Evolutionary conservation across 2,113 vertebrate species (phyloP).

Genomic region (Microcebus jonahi): DNA sequence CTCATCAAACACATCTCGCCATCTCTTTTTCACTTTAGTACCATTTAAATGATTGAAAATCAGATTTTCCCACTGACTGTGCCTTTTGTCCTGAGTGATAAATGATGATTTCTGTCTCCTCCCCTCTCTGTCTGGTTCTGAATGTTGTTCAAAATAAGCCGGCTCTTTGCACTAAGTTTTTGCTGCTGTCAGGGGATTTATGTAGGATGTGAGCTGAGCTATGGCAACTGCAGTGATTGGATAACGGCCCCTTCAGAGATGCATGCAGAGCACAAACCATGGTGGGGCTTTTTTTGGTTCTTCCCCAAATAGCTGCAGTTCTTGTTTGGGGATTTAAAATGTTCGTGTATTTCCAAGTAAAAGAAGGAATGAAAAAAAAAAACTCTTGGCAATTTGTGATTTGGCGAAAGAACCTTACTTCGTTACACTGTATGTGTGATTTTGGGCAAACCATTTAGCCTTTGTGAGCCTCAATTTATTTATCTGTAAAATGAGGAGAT

Average conservation of each 20-base stretch:
- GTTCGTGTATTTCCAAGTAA: constrained; percentile 52
- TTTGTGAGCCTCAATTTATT: constrained; percentile 30
- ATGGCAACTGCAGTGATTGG: constrained; percentile 59
- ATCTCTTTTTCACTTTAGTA: constrained; percentile 69
- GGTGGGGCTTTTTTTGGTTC: constrained; percentile 53
- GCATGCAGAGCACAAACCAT: constrained; percentile 22
- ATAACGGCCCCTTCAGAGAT: constrained; percentile 55
- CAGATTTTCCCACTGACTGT: constrained; percentile 68
- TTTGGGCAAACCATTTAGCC: constrained; percentile 26
- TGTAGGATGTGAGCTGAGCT: constrained; percentile 73
- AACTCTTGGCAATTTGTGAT: constrained; percentile 33
- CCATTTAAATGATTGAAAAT: constrained; percentile 73
- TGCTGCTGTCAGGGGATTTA: constrained; percentile 71
- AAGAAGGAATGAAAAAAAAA: constrained; percentile 33
- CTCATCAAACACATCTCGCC: constrained; percentile 28
- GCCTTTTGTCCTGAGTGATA: constrained; percentile 66
- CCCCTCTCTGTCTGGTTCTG: constrained; percentile 63
- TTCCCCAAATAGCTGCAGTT: constrained; percentile 70
- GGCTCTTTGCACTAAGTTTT: constrained; percentile 37
- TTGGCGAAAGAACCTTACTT: constrained; percentile 56
- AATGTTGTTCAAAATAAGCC: constrained; percentile 70
- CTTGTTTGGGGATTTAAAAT: constrained; percentile 73
- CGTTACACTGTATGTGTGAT: constrained; percentile 44
- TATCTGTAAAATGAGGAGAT: constrained; percentile 43
- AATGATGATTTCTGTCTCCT: constrained; percentile 62